Percentiles rank a stretch among this genome's conserved stretches.
Conservation (phyloP, 2,797 vertebrate species). For the Oophaga sylvatica region DNA sequence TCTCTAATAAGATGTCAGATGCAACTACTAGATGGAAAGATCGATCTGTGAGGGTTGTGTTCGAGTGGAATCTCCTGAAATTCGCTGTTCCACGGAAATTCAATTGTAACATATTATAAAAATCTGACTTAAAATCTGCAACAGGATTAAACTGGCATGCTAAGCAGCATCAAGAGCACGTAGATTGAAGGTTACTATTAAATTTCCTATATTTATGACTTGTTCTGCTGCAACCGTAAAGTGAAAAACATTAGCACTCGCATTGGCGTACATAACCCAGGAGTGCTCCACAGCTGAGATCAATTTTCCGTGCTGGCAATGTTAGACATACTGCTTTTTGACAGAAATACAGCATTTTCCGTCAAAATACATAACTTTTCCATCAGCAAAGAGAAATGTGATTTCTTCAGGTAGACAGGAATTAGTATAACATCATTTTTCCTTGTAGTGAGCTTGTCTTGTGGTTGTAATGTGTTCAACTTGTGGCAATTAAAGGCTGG, state of each 20-base stretch:
- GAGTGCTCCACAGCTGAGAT: slow-evolving; percentile 25
- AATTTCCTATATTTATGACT: slow-evolving; percentile 53
- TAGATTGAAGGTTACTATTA: slow-evolving; percentile 36
- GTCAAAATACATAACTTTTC: slow-evolving; percentile 8
- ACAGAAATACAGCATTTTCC: slow-evolving; percentile 25
- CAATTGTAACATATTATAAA: slow-evolving; percentile 15
- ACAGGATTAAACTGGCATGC: slow-evolving; percentile 46
- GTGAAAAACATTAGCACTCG: slow-evolving; percentile 42
- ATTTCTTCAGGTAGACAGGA: slow-evolving; percentile 19
- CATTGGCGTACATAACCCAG: slow-evolving; percentile 32
- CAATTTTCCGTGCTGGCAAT: slow-evolving; percentile 35
- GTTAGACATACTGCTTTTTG: background rate
- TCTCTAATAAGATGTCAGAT: no score
- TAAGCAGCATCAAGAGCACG: slow-evolving; percentile 21
- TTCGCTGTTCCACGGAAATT: no score
- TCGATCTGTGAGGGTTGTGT: no score
- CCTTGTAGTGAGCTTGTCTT: background rate
- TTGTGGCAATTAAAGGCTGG: background rate
- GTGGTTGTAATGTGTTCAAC: background rate
- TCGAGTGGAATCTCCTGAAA: no score
- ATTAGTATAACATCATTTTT: slow-evolving; percentile 23
- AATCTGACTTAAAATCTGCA: slow-evolving; percentile 29
- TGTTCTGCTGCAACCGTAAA: slow-evolving; percentile 45
- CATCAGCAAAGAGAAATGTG: slow-evolving; percentile 12
- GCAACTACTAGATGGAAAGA: no score